Percentiles rank a stretch among this genome's conserved stretches.
phyloP scores from a whole-genome alignment of 2,113 vertebrate species.

The Nipponia nippon region DNA sequence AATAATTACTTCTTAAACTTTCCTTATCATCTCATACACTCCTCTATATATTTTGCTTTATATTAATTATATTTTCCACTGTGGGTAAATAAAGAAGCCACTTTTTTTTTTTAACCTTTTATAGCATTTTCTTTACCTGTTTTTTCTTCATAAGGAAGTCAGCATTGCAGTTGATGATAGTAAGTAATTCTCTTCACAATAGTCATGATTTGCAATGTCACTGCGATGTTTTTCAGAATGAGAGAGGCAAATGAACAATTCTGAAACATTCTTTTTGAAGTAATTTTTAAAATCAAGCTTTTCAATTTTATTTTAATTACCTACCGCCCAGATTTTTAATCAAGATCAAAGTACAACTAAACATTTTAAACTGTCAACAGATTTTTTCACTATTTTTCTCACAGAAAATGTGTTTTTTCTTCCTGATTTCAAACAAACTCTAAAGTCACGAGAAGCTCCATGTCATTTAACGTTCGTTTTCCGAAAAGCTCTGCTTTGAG shows the following conservation, averaged over 20 bases:
- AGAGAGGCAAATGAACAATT: neutral
- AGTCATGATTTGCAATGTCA: neutral
- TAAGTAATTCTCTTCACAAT: neutral
- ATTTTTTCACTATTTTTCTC: neutral
- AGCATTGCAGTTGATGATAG: neutral
- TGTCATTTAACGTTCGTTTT: neutral
- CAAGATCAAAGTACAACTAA: neutral
- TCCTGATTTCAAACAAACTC: neutral
- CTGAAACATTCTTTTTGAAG: neutral
- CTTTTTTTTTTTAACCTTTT: neutral
- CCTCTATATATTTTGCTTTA: neutral
- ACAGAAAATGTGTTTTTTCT: neutral
- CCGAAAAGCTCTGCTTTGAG: neutral
- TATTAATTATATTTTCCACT: neutral
- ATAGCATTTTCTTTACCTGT: neutral
- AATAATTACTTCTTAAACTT: neutral
- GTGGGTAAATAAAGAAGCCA: neutral
- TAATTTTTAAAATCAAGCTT: neutral
- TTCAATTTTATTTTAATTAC: neutral
- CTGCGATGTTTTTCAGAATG: neutral
- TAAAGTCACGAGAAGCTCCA: neutral
- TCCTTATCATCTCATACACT: neutral
- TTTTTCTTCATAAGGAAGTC: neutral
- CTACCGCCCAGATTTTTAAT: neutral
- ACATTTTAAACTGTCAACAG: neutral